These are phyloP conservation scores for Pempheris klunzingeri DNA, from an alignment of 2,797 vertebrate species.

Conservation along the genomic window DNA sequence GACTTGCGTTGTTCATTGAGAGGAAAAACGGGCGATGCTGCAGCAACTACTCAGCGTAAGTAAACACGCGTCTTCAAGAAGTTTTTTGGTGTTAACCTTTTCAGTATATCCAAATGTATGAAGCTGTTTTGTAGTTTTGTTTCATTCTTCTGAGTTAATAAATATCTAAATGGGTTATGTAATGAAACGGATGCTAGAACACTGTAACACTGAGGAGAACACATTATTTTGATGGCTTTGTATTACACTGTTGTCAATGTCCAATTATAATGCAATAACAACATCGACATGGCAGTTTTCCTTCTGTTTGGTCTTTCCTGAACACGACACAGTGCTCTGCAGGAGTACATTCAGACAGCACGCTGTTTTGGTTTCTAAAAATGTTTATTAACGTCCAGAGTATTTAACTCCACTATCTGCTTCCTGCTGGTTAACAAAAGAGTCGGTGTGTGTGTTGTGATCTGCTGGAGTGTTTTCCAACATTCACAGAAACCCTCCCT, in stretches of 20 bases:
- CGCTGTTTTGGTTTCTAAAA: background rate
- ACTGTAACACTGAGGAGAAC: slow-evolving; percentile 79
- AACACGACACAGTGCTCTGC: background rate
- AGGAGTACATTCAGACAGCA: background rate
- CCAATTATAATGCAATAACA: slow-evolving; percentile 82
- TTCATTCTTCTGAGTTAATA: slow-evolving; percentile 63
- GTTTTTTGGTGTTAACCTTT: slow-evolving; percentile 59
- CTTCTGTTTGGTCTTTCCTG: slow-evolving; percentile 38
- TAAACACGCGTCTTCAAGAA: slow-evolving; percentile 45
- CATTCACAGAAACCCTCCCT: slow-evolving; percentile 10
- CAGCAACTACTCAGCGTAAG: slow-evolving; percentile 46
- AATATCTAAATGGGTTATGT: slow-evolving; percentile 70
- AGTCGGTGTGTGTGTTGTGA: no score
- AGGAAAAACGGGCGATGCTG: slow-evolving; percentile 28
- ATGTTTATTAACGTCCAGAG: background rate
- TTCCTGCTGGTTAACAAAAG: no score
- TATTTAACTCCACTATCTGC: background rate
- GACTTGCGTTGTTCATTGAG: slow-evolving; percentile 33
- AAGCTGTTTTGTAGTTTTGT: slow-evolving; percentile 73
- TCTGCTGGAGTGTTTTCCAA: slow-evolving; percentile 11
- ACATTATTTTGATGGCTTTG: slow-evolving; percentile 78
- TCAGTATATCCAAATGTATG: slow-evolving; percentile 69
- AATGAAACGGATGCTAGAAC: slow-evolving; percentile 73
- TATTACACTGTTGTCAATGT: slow-evolving; percentile 82
- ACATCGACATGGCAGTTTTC: slow-evolving; percentile 52